Base-by-base conservation (phyloP, 2,888 invertebrate species). In the Leuctra nigra region DNA sequence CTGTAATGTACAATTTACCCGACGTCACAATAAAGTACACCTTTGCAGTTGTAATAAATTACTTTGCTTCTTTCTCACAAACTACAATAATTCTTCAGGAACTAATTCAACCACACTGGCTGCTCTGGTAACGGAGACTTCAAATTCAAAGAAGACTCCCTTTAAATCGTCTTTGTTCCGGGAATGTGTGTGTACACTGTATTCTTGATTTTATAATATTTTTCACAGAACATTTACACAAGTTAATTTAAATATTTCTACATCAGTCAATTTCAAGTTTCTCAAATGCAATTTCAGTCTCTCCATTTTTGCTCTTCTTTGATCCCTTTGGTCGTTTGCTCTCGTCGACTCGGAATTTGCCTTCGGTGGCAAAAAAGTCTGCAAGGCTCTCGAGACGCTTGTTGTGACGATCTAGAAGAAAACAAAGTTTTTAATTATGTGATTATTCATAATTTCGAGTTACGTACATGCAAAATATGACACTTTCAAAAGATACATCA, bases 231-330 rank as follows among this genome's bases (percentile, higher is more conserved):
- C n/a, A n/a, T n/a, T n/a, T n/a, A n/a, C n/a, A n/a, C n/a, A n/a
- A n/a, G n/a, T n/a, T n/a, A n/a, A n/a, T n/a, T n/a, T 52, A 14
- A 25, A 35, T 57, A 13, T n/a, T 38, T 11, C 41, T 7, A 11
- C 4, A 46, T 62, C 59, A 66, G 60, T 66, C 66, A 16, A 66
- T 55, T 4, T 63, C 63, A 29, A 66, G 60, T 58, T 64, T 64
- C 52, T 64, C 64, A 57, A 66, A 66, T 1, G 65, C 63, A 9
- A 60, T 59, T 35, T 63, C 57, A 1, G 63, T 39, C 4, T 56
- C 57, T 36, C 54, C 59, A 3, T 56, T 54, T 7, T 55, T 48
- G 4, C 55, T 56, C 11, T 47, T 54, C 35, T 50, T 50, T 13
- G 13, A 25, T 13, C 4, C 23, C 50, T 50, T 50, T 7, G 56